Evolutionary conservation across 2,888 invertebrate species (phyloP).

Genomic region (Julus scanicus): DNA sequence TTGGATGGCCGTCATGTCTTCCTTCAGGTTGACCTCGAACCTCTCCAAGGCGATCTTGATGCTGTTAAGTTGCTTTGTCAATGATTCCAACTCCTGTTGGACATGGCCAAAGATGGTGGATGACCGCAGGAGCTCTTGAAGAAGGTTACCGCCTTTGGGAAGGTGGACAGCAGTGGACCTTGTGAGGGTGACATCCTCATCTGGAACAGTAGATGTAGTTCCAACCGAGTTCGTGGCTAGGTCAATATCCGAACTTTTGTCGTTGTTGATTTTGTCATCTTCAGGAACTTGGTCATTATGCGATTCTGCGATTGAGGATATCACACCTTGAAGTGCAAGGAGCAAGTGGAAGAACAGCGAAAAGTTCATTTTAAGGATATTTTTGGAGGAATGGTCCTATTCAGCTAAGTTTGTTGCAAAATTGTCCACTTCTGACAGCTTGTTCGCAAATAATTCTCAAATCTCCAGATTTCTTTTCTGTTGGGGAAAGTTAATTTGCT

Average conservation of each 20-base stretch:
- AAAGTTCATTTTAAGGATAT: not conserved
- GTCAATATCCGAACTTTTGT: not conserved
- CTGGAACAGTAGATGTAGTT: not conserved
- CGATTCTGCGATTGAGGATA: not conserved
- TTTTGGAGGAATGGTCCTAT: too few species aligned
- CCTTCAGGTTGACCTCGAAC: constrained; percentile 43
- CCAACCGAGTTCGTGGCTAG: not conserved
- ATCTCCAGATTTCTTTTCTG: too few species aligned
- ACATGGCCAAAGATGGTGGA: not conserved
- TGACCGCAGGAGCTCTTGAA: constrained; percentile 44
- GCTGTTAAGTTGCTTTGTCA: constrained; percentile 44
- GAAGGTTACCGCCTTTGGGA: not conserved
- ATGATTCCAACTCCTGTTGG: constrained; percentile 35
- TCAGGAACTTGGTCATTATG: not conserved
- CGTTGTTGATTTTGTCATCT: not conserved
- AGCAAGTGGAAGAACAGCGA: not conserved
- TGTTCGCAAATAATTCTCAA: too few species aligned
- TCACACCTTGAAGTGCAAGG: not conserved
- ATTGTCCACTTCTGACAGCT: too few species aligned
- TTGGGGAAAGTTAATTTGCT: too few species aligned
- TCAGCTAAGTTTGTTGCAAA: too few species aligned
- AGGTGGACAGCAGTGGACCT: not conserved
- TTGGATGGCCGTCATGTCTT: constrained; percentile 44
- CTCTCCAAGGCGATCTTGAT: not conserved
- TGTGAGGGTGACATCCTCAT: not conserved